Evolutionary conservation across 2,797 vertebrate genomes (phyloP).

Genomic region (Scomberomorus guttatus): DNA sequence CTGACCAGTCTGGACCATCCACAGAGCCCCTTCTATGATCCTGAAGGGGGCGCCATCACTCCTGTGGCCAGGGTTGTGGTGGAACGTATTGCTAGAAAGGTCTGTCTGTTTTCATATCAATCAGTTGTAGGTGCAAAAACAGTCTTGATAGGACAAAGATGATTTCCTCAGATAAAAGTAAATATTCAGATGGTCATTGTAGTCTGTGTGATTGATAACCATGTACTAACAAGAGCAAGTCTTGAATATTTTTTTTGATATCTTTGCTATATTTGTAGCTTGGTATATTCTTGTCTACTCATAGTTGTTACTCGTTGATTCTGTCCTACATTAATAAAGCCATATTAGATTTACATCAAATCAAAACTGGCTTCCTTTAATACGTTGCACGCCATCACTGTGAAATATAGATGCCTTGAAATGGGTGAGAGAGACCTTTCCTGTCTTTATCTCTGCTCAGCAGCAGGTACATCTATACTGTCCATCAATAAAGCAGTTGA

Average conservation of each 20-base stretch:
- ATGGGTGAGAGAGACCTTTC: background rate
- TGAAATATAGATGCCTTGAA: background rate
- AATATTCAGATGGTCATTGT: background rate
- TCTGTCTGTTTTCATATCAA: constrained; percentile 64
- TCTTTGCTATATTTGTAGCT: background rate
- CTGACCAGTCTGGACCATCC: constrained; percentile 97
- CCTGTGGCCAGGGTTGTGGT: constrained; percentile 94
- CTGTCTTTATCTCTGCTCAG: constrained; percentile 5
- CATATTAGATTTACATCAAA: constrained; percentile 14
- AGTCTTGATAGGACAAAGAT: background rate
- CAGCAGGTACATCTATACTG: background rate
- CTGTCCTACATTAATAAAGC: constrained; percentile 4
- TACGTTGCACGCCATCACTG: background rate
- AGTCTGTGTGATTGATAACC: background rate
- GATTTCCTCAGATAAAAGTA: background rate
- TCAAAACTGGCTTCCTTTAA: constrained; percentile 8
- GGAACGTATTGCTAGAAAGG: constrained; percentile 98
- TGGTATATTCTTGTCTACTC: no score
- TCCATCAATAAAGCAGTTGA: constrained; percentile 23
- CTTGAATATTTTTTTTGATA: background rate
- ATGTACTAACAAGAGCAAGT: no score
- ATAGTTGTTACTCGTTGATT: background rate
- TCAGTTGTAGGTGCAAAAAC: background rate
- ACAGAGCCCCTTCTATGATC: constrained; percentile 98
- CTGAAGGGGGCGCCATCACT: constrained; percentile 96